phyloP scores from a whole-genome alignment of 2,797 vertebrate species.

The Adrianichthys oophorus region DNA sequence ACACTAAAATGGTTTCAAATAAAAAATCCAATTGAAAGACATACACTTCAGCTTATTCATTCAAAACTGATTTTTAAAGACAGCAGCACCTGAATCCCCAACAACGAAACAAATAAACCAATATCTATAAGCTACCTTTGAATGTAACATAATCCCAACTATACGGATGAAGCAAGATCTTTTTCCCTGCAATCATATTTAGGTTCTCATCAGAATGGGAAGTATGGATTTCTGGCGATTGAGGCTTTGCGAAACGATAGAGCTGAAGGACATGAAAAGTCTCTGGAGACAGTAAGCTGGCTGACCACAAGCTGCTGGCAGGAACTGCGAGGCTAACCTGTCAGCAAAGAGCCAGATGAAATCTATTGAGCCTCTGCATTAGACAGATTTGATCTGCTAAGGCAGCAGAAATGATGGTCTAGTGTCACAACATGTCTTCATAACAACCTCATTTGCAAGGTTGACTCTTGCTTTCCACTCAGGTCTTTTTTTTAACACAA shows the following conservation, averaged over 20 bases:
- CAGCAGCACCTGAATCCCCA: slow-evolving; percentile 30
- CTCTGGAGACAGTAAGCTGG: slow-evolving; percentile 56
- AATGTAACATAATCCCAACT: slow-evolving; percentile 42
- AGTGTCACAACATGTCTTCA: slow-evolving; percentile 36
- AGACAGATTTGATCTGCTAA: slow-evolving; percentile 56
- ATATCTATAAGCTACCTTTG: slow-evolving; percentile 50
- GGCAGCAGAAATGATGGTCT: slow-evolving; percentile 38
- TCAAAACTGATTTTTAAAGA: slow-evolving; percentile 40
- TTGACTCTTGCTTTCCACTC: background rate
- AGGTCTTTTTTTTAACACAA: slow-evolving; percentile 3
- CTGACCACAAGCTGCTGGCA: slow-evolving; percentile 55
- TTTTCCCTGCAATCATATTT: slow-evolving; percentile 52
- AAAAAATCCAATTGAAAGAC: slow-evolving; percentile 24
- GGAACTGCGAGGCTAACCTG: slow-evolving; percentile 63
- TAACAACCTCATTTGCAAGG: background rate
- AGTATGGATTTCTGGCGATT: slow-evolving; percentile 67
- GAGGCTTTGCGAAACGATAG: slow-evolving; percentile 71
- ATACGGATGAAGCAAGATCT: slow-evolving; percentile 30
- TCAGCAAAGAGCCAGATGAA: slow-evolving; percentile 64
- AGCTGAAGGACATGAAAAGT: slow-evolving; percentile 54
- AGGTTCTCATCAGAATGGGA: slow-evolving; percentile 47
- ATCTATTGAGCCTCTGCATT: slow-evolving; percentile 47
- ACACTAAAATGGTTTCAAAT: slow-evolving; percentile 16
- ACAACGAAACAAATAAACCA: slow-evolving; percentile 19
- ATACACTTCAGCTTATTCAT: slow-evolving; percentile 18